phyloP scores from a whole-genome alignment of 2,797 vertebrate genomes.

The Tarsius wallacei region DNA sequence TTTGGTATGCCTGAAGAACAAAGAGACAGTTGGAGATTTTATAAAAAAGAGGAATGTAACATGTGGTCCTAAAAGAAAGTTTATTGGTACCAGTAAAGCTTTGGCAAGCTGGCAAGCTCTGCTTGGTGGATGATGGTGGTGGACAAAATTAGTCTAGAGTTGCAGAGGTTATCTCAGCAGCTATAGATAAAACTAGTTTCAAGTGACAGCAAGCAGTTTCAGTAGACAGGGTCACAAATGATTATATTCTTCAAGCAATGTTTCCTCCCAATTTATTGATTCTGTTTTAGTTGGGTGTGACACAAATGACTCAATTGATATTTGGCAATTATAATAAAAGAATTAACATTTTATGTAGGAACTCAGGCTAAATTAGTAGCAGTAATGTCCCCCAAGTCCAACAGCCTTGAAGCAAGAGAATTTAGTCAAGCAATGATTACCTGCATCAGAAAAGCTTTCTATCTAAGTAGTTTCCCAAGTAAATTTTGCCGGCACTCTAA shows the following conservation, averaged over 20 bases:
- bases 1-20: background rate
- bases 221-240: background rate
- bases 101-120: background rate
- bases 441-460: background rate
- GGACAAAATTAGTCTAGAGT: background rate
- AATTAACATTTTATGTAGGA: background rate
- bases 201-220: background rate
- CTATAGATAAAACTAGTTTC: background rate
- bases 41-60: background rate
- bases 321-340: background rate
- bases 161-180: background rate
- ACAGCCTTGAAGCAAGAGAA: background rate
- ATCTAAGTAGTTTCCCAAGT: background rate
- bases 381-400: background rate
- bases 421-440: slow-evolving; percentile 23
- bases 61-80: background rate
- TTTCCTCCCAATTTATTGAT: background rate
- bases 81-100: background rate
- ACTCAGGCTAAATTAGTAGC: background rate
- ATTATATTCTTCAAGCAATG: background rate
- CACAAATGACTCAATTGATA: background rate
- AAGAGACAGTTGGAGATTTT: background rate
- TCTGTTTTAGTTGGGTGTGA: background rate
- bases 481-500: background rate
- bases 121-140: too few species aligned